Conservation (phyloP, 2,797 vertebrate species). For the Somateria mollissima region DNA sequence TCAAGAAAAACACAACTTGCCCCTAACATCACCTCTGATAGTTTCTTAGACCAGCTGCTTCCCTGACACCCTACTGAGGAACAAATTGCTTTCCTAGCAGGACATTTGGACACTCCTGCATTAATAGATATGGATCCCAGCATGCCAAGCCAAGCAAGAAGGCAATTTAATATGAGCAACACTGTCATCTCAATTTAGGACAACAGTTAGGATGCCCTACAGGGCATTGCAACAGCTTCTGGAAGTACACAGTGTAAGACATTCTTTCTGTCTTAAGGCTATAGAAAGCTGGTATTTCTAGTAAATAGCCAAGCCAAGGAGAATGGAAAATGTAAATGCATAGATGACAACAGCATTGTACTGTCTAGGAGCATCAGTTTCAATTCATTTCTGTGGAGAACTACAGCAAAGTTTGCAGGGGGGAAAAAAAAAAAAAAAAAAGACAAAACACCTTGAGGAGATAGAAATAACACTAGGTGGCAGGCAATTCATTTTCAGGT, state of each 20-base stretch:
- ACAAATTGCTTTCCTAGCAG: slow-evolving; percentile 87
- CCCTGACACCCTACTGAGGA: slow-evolving; percentile 78
- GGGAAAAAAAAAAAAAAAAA: background rate
- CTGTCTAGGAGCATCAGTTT: slow-evolving; percentile 46
- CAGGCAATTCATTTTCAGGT: background rate
- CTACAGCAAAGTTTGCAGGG: background rate
- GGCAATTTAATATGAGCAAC: slow-evolving; percentile 84
- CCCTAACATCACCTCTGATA: slow-evolving; percentile 81
- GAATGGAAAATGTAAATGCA: slow-evolving; percentile 60
- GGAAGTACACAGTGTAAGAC: slow-evolving; percentile 69
- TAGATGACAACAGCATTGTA: slow-evolving; percentile 50
- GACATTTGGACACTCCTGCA: slow-evolving; percentile 82
- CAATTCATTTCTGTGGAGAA: slow-evolving; percentile 11
- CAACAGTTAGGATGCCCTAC: slow-evolving; percentile 81
- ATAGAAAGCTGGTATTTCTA: slow-evolving; percentile 75
- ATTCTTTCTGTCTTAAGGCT: slow-evolving; percentile 74
- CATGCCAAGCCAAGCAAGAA: slow-evolving; percentile 79
- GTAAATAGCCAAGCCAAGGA: slow-evolving; percentile 72
- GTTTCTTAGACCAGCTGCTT: slow-evolving; percentile 84
- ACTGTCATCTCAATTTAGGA: slow-evolving; percentile 87
- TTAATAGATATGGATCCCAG: slow-evolving; percentile 84
- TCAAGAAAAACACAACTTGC: slow-evolving; percentile 78
- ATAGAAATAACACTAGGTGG: background rate
- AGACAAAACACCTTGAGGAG: background rate
- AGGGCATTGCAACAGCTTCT: slow-evolving; percentile 77